These are phyloP conservation scores for Pyrrhia umbra DNA, from an alignment of 2,888 invertebrate species.

Conservation along the genomic window DNA sequence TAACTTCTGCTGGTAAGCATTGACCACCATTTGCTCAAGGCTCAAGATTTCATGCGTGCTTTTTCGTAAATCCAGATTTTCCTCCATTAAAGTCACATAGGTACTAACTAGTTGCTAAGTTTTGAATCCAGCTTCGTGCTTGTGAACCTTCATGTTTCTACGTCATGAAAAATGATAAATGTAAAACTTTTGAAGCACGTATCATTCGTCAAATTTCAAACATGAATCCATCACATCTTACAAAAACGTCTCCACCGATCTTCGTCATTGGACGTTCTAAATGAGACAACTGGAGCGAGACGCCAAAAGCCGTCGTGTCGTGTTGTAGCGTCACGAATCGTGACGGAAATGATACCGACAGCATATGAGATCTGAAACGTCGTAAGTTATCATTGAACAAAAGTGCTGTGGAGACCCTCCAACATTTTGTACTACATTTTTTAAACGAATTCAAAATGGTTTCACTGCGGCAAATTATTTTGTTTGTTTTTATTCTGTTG, in stretches of 20 bases:
- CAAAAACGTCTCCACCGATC: slow-evolving; percentile 23
- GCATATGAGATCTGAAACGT: slow-evolving; percentile 38
- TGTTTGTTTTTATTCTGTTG: neutral
- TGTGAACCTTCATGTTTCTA: neutral
- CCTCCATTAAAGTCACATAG: too few species aligned
- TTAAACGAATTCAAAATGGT: too few species aligned
- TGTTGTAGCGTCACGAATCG: slow-evolving; percentile 37
- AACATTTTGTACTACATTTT: neutral
- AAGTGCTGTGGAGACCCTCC: slow-evolving; percentile 7
- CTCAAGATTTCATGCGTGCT: too few species aligned
- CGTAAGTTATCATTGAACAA: slow-evolving; percentile 8
- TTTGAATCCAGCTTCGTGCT: neutral
- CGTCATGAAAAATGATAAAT: neutral
- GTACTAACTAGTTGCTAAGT: too few species aligned
- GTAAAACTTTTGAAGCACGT: neutral
- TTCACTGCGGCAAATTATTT: neutral
- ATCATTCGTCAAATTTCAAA: slow-evolving; percentile 21
- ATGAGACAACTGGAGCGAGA: slow-evolving; percentile 59
- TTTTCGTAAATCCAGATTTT: neutral
- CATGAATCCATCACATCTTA: slow-evolving; percentile 1
- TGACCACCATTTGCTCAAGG: too few species aligned
- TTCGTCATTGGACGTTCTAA: slow-evolving; percentile 60
- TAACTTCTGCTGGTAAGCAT: too few species aligned
- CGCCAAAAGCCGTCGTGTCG: slow-evolving; percentile 42
- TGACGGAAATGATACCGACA: slow-evolving; percentile 66